These are phyloP conservation scores for Protobothrops flavoviridis DNA, from an alignment of 2,113 vertebrate genomes.

Conservation along the genomic window DNA sequence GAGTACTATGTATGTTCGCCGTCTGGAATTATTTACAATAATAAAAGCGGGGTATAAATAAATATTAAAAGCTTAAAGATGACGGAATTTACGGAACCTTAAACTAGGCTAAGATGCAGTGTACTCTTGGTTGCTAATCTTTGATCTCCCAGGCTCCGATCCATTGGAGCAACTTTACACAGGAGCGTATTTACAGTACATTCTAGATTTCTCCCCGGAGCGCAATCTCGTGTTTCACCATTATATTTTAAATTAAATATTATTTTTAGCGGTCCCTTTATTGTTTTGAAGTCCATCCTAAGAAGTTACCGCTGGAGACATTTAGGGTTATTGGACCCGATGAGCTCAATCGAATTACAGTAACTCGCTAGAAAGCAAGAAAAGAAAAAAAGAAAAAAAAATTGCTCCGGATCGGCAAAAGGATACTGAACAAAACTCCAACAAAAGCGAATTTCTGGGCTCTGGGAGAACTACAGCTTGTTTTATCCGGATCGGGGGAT, in stretches of 20 bases:
- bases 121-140: neutral
- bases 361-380: neutral
- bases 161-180: neutral
- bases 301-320: neutral
- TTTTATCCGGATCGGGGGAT: neutral
- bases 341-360: neutral
- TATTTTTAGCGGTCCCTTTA: neutral
- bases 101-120: neutral
- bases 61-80: neutral
- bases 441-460: neutral
- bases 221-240: neutral
- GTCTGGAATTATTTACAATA: neutral
- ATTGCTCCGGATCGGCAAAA: neutral
- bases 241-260: neutral
- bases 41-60: neutral
- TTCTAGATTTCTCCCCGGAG: neutral
- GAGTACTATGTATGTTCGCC: neutral
- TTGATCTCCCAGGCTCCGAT: neutral
- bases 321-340: neutral
- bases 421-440: neutral
- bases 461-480: neutral
- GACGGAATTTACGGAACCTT: neutral
- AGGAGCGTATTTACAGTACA: neutral
- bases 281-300: neutral
- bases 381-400: neutral